Evolutionary conservation across 1,140 invertebrate species (phyloP), one percentile per base, ranked within the genome.

Genomic region (Cylas formicarius): DNA sequence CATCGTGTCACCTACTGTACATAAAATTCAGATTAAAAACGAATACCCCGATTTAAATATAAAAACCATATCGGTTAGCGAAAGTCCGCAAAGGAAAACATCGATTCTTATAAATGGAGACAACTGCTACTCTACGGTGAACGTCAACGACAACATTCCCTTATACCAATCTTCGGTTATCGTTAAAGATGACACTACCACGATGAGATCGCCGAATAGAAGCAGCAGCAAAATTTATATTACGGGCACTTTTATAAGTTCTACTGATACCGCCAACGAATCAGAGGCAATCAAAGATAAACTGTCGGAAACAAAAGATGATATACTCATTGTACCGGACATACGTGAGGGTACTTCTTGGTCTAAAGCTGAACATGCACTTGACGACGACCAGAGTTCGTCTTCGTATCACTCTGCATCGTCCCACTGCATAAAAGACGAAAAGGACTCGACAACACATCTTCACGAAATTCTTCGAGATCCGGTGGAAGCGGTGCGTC

Each of bases 71-170:
- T 44, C 52, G 2, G 55, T 61, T 16, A 44, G 53, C n/a, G 63
- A 67, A n/a, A 61, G 60, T 65, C 69, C 59, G 35, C 72, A 76
- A 41, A 72, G 75, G 57, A 78, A 80, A 65, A 85, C 82, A 3
- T 86, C 82, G 4, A 84, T 85, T 49, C 65, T 83, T 62, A 84
- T 85, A 41, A 84, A 77, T 55, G 79, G 80, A 4, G 80, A 84
- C 52, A 74, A 80, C 62, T 81, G 78, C 63, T 79, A 79, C 57
- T 75, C 75, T 18, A 78, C 74, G 3, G 72, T 78, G 58, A 79
- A 78, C 54, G 73, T 77, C 1, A 73, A 69, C 21, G 75, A 74
- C 42, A 68, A 76, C 42, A 72, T 72, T 9, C 74, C 77, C 8
- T 65, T 79, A 23, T 80, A 81, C 62, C 75, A 80, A 47, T 80